Conservation (phyloP, 2,797 vertebrate genomes). For the Pampus argenteus region DNA sequence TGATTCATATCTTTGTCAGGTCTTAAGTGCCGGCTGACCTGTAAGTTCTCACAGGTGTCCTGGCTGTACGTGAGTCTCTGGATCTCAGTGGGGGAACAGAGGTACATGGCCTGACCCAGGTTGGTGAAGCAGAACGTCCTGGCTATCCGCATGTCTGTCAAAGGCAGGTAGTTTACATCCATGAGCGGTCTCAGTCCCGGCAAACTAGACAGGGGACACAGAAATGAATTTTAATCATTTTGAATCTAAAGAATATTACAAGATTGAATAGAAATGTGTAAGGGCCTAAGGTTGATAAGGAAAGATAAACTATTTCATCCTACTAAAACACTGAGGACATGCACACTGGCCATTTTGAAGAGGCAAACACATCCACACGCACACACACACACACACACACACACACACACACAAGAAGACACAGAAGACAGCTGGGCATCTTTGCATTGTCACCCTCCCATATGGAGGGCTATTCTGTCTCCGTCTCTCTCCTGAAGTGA, state of each 20-base stretch:
- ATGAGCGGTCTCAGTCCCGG: constrained; percentile 95
- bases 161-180: constrained; percentile 98
- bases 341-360: neutral
- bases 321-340: neutral
- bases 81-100: constrained; percentile 97
- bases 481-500: constrained; percentile 37
- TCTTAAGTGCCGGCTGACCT: constrained; percentile 80
- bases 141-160: constrained; percentile 99
- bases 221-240: constrained; percentile 6
- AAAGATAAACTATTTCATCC: too few relatives aligned
- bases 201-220: constrained; percentile 85
- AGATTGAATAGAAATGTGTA: neutral
- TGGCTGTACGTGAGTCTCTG: constrained; percentile 99
- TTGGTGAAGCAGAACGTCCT: constrained; percentile 99
- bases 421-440: constrained; percentile 40
- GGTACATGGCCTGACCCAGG: constrained; percentile 96
- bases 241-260: neutral
- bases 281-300: too few relatives aligned
- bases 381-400: constrained; percentile 2
- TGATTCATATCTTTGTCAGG: too few relatives aligned
- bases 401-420: constrained; percentile 8
- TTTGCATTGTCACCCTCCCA: constrained; percentile 51
- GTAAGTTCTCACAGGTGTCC: constrained; percentile 98
- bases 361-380: constrained; percentile 1
- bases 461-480: constrained; percentile 50